phyloP scores from a whole-genome alignment of 1,140 invertebrate genomes.

The Orchestia grillus region DNA sequence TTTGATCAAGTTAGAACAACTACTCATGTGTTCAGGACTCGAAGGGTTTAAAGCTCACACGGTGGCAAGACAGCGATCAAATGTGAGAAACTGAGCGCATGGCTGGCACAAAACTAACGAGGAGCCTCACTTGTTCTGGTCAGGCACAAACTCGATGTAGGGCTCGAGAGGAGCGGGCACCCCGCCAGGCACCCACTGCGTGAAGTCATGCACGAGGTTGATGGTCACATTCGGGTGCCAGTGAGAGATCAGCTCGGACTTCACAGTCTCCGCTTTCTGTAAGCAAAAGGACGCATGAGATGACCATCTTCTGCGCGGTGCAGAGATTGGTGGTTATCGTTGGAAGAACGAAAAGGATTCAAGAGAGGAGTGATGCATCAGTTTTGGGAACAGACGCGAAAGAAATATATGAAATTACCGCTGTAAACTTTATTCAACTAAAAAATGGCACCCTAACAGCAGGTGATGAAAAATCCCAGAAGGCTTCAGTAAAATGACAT shows the following conservation, averaged over 20 bases:
- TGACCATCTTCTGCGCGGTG: not conserved
- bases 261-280: conserved; percentile 84
- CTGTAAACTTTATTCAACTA: too few relatives aligned
- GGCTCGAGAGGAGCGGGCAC: conserved; percentile 94
- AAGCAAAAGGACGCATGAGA: conserved; percentile 57
- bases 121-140: not conserved
- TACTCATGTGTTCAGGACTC: too few relatives aligned
- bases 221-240: conserved; percentile 99
- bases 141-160: conserved; percentile 89
- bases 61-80: not conserved
- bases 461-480: too few relatives aligned
- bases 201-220: conserved; percentile 81
- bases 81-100: not conserved
- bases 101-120: not conserved
- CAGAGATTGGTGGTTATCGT: not conserved
- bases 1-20: too few relatives aligned
- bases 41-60: too few relatives aligned
- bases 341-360: not conserved
- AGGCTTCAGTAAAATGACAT: too few relatives aligned
- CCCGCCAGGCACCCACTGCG: conserved; percentile 75
- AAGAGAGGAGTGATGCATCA: conserved; percentile 46
- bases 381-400: not conserved
- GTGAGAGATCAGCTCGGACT: conserved; percentile 92
- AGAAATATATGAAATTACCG: too few relatives aligned
- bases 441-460: too few relatives aligned